Conservation (phyloP, 1,140 invertebrate species). For the Drosophila persimilis region DNA sequence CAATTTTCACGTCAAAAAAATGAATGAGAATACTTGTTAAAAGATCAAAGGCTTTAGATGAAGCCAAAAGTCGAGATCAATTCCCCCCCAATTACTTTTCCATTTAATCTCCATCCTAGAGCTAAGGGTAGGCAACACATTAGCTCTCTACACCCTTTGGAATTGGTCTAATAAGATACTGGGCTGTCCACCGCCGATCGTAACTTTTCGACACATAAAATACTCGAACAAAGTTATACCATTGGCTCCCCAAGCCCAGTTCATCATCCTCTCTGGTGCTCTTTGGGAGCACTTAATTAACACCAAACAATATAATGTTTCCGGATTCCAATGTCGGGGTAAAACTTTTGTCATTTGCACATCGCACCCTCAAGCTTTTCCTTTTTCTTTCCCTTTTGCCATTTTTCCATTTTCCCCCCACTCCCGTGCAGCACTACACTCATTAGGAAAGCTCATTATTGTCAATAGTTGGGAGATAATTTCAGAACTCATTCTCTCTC, state of each 20-base stretch:
- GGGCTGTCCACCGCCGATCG: background rate
- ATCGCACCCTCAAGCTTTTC: constrained; percentile 12
- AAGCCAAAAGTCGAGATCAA: no score
- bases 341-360: constrained; percentile 77
- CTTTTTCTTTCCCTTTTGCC: background rate
- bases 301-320: constrained; percentile 39
- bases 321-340: constrained; percentile 41
- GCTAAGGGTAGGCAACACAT: background rate
- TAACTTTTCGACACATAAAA: constrained; percentile 16
- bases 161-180: constrained; percentile 11
- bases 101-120: no score
- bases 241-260: background rate
- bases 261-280: constrained; percentile 1
- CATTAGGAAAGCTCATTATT: constrained; percentile 80
- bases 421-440: constrained; percentile 45
- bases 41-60: no score
- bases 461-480: constrained; percentile 74
- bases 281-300: constrained; percentile 44
- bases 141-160: constrained; percentile 13
- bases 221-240: constrained; percentile 24
- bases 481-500: constrained; percentile 34
- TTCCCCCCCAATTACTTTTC: no score
- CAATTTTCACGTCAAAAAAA: background rate
- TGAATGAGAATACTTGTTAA: no score
- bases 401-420: background rate